Evolutionary conservation across 2,888 invertebrate genomes (phyloP).

Genomic region (Ptycholaimellus sp.): DNA sequence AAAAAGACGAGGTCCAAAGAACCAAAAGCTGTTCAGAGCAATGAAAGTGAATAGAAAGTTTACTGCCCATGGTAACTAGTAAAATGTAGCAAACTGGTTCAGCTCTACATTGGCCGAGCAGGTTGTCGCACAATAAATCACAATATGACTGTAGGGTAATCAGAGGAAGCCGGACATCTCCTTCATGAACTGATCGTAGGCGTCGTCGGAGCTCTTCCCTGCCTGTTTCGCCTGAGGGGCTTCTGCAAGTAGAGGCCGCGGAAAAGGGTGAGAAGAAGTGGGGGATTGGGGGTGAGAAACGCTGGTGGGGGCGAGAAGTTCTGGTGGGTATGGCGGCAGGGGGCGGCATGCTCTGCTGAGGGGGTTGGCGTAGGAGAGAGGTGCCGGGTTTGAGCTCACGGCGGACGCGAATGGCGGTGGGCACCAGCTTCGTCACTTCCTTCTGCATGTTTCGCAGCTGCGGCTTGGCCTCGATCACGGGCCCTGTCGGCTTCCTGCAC

Average conservation of each 20-base stretch:
- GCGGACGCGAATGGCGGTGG: conserved; percentile 37
- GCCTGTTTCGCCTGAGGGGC: conserved; percentile 14
- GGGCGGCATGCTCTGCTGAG: neutral
- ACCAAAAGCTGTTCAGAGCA: no score
- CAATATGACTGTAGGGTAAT: conserved; percentile 8
- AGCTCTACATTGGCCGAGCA: no score
- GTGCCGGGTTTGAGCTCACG: conserved; percentile 2
- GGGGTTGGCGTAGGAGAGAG: conserved; percentile 7
- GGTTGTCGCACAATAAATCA: no score
- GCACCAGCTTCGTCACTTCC: conserved; percentile 81
- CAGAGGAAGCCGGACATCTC: conserved; percentile 82
- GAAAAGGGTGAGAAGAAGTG: neutral
- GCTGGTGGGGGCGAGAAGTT: neutral
- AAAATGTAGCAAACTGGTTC: no score
- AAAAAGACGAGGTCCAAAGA: no score
- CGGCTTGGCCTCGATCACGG: conserved; percentile 52
- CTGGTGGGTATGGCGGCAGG: neutral
- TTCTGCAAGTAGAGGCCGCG: neutral
- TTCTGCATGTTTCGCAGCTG: conserved; percentile 44
- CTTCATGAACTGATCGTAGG: conserved; percentile 91
- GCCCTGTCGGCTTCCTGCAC: neutral
- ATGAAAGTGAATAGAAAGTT: no score
- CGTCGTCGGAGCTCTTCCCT: conserved; percentile 60
- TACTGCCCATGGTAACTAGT: no score
- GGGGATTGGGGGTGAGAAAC: neutral